A percentile compares a stretch with the other conserved stretches of the same genome.
phyloP scores from a whole-genome alignment of 30 jellyfish, hydroid and myxozoan genomes.

The Pseudorhiza aurosa region DNA sequence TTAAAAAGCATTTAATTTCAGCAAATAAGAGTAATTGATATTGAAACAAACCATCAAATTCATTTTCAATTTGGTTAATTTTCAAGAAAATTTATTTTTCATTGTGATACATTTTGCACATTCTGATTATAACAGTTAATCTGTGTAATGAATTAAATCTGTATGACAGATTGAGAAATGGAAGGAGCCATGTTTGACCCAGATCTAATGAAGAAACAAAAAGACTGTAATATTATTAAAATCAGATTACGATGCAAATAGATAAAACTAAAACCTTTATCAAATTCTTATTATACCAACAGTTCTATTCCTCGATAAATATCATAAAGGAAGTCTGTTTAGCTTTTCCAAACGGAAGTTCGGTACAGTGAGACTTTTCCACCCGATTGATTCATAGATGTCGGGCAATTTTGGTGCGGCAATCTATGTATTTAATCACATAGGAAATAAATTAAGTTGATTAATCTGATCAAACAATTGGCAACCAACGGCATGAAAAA shows the following conservation, averaged over 20 bases:
- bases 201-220: conserved; percentile 27
- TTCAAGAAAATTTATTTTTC: too few species aligned
- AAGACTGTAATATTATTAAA: not conserved
- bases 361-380: not conserved
- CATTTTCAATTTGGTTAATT: too few species aligned
- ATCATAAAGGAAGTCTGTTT: not conserved
- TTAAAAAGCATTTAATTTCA: too few species aligned
- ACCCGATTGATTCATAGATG: not conserved
- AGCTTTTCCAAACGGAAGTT: conserved; percentile 16
- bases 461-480: conserved; percentile 1
- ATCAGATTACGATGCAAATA: not conserved
- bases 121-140: too few species aligned
- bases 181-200: conserved; percentile 1
- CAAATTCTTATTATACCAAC: not conserved
- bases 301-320: not conserved
- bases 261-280: conserved; percentile 9
- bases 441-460: not conserved
- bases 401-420: conserved; percentile 10
- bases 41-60: too few species aligned
- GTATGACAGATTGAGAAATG: too few species aligned
- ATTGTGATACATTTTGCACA: too few species aligned
- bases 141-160: too few species aligned
- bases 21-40: too few species aligned
- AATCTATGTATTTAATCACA: not conserved
- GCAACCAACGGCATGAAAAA: not conserved